Conservation (phyloP, 2,113 vertebrate genomes). For the Mustela lutreola region DNA sequence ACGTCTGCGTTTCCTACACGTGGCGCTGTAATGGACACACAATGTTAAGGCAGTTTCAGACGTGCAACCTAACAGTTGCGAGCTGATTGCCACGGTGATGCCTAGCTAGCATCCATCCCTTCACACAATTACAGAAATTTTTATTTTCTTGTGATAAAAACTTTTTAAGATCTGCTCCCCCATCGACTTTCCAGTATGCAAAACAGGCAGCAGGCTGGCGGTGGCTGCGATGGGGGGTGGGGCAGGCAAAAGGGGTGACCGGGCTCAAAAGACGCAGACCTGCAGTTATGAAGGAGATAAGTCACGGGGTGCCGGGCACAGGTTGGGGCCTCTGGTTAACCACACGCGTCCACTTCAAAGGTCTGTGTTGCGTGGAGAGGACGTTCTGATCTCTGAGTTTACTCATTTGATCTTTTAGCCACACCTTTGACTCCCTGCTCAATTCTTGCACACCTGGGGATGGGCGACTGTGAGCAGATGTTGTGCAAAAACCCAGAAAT, state of each 20-base stretch:
- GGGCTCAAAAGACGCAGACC: not conserved
- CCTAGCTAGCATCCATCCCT: not conserved
- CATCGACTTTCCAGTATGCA: not conserved
- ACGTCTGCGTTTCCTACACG: not conserved
- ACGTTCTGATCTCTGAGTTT: rapidly evolving
- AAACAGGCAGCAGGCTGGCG: too few species aligned
- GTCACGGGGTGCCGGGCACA: rapidly evolving
- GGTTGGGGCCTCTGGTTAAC: rapidly evolving
- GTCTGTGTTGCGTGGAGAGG: rapidly evolving
- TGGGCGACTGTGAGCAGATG: rapidly evolving
- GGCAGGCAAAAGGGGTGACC: too few species aligned
- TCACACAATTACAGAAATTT: not conserved
- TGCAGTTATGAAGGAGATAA: rapidly evolving
- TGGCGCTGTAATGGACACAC: not conserved
- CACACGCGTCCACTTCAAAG: rapidly evolving
- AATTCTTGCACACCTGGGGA: rapidly evolving
- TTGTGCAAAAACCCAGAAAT: rapidly evolving
- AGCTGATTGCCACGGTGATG: too few species aligned
- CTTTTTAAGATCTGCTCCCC: not conserved
- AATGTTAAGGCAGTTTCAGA: not conserved
- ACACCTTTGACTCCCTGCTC: rapidly evolving
- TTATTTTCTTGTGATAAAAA: not conserved
- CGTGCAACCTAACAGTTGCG: rapidly evolving
- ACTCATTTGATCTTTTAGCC: rapidly evolving
- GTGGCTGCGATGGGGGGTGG: not conserved